Evolutionary conservation across 2,113 vertebrate species (phyloP).

Genomic region (Microtus montanus): DNA sequence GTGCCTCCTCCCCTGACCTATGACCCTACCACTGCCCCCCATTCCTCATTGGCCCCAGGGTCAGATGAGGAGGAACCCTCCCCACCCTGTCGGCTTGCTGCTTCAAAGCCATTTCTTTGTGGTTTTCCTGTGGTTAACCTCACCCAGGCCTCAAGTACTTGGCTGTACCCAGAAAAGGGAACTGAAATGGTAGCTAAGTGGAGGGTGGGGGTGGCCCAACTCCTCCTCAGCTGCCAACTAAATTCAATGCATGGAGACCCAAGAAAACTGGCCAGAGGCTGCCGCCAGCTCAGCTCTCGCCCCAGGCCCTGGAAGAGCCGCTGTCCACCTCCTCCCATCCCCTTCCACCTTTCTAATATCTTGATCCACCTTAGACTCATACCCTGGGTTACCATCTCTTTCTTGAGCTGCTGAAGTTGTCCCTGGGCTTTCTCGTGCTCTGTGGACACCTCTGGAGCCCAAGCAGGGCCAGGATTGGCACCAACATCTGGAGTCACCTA

Average conservation of each 20-base stretch:
- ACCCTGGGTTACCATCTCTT: neutral
- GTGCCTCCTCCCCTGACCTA: neutral
- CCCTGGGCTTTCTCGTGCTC: neutral
- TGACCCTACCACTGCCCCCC: neutral
- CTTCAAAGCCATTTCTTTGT: constrained; percentile 65
- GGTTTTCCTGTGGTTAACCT: constrained; percentile 78
- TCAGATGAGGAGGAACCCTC: constrained; percentile 20
- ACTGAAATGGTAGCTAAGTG: constrained; percentile 64
- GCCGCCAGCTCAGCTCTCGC: neutral
- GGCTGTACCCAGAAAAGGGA: constrained; percentile 71
- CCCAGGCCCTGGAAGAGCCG: neutral
- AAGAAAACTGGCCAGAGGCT: neutral
- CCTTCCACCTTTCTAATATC: neutral
- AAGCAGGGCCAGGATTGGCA: neutral
- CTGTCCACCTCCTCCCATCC: neutral
- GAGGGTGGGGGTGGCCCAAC: constrained; percentile 2
- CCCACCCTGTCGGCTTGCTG: constrained; percentile 53
- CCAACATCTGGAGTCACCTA: neutral
- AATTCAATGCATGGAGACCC: neutral
- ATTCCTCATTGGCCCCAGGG: neutral
- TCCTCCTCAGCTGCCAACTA: neutral
- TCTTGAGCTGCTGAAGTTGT: neutral
- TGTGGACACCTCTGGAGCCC: neutral
- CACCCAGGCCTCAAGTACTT: constrained; percentile 63
- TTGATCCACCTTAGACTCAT: neutral